Conservation (phyloP, 1,140 invertebrate species). For the Drosophila willistoni region DNA sequence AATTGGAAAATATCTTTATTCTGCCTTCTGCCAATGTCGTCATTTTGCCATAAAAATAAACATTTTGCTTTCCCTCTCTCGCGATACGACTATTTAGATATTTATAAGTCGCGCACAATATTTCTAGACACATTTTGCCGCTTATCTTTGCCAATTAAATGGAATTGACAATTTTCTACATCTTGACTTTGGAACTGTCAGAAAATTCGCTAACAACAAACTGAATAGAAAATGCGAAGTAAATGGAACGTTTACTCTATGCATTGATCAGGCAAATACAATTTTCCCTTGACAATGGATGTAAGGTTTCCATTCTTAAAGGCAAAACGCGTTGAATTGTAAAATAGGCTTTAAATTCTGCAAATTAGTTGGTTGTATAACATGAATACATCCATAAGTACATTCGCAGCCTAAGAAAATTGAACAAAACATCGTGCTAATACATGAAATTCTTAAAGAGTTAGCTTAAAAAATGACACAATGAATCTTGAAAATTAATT, state of each 20-base stretch:
- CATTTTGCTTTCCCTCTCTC: constrained; percentile 23
- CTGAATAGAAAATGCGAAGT: background rate
- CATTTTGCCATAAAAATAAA: constrained; percentile 73
- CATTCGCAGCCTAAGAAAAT: no score
- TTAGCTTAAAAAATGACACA: no score
- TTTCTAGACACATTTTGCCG: constrained; percentile 44
- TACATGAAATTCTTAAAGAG: no score
- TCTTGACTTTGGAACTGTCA: background rate
- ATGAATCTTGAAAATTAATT: no score
- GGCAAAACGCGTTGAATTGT: no score
- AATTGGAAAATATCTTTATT: constrained; percentile 66
- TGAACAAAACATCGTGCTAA: no score
- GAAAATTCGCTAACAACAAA: constrained; percentile 22
- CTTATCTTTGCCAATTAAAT: constrained; percentile 60
- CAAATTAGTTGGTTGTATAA: no score
- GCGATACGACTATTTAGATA: constrained; percentile 39
- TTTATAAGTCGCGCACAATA: constrained; percentile 61
- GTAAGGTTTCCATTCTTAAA: no score
- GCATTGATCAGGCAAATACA: background rate
- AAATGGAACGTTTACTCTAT: background rate
- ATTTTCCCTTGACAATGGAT: no score
- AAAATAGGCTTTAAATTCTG: no score
- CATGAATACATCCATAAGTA: no score
- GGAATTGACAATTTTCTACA: constrained; percentile 42
- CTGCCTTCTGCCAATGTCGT: constrained; percentile 61